A percentile compares a stretch with the other conserved stretches of the same genome.
These are phyloP conservation scores for Minunthozetes semirufus DNA, from an alignment of 2,888 invertebrate species.

Conservation along the genomic window DNA sequence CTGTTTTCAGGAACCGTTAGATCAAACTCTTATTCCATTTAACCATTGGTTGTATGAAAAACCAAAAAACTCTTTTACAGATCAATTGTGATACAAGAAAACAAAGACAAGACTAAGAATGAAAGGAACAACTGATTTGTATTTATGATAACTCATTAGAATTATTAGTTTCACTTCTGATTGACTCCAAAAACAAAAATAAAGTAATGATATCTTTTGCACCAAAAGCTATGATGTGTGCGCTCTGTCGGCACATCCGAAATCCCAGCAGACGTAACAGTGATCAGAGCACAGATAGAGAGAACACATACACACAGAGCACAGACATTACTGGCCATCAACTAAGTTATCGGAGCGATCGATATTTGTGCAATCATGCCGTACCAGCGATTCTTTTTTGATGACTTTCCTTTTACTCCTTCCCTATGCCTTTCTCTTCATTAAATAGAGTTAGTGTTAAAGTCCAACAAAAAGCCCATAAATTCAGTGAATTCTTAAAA, in stretches of 20 bases:
- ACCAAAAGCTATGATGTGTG: background rate
- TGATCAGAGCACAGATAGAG: background rate
- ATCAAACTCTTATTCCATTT: too few species aligned
- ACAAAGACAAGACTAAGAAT: too few species aligned
- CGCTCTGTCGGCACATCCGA: background rate
- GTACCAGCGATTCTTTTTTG: background rate
- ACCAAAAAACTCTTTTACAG: too few species aligned
- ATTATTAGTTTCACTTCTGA: background rate
- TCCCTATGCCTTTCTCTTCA: background rate
- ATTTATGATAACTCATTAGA: background rate
- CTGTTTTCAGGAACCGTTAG: background rate
- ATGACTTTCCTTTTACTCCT: background rate
- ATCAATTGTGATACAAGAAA: too few species aligned
- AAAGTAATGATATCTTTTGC: background rate
- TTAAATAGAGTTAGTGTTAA: background rate
- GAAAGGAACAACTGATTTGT: too few species aligned
- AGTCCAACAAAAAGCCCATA: background rate
- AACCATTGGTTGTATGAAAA: too few species aligned
- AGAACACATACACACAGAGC: background rate
- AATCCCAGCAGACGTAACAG: background rate
- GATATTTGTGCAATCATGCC: constrained; percentile 19
- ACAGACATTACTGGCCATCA: constrained; percentile 16
- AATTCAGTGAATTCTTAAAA: too few species aligned
- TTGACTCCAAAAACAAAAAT: too few species aligned
- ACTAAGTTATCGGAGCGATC: constrained; percentile 7